Conservation (phyloP, 2,113 vertebrate genomes). For the Hemicordylus capensis region DNA sequence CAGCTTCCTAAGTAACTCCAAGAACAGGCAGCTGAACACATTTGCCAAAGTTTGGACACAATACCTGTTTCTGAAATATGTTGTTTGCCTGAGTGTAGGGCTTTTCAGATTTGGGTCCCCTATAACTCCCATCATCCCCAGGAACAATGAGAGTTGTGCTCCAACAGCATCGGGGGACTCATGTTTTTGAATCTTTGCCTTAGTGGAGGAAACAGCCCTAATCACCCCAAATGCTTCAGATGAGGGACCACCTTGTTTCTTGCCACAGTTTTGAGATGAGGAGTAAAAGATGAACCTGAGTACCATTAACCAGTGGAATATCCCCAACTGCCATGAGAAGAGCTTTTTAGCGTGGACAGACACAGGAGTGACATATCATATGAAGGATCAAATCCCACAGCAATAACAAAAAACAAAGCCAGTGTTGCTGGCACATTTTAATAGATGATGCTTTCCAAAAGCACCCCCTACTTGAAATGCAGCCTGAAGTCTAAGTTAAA, state of each 20-base stretch:
- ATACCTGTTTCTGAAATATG: neutral
- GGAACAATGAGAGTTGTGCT: too few relatives aligned
- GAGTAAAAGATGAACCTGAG: conserved; percentile 72
- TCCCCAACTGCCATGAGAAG: conserved; percentile 38
- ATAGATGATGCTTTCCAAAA: conserved; percentile 83
- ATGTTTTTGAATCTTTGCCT: conserved; percentile 41
- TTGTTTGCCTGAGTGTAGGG: conserved; percentile 6
- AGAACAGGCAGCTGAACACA: neutral
- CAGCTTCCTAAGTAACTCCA: too few relatives aligned
- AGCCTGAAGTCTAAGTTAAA: conserved; percentile 85
- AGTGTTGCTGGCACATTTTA: conserved; percentile 84
- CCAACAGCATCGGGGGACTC: too few relatives aligned
- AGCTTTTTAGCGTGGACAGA: conserved; percentile 56
- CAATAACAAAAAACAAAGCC: conserved; percentile 77
- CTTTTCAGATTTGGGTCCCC: too few relatives aligned
- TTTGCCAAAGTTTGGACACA: neutral
- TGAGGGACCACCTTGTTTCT: conserved; percentile 71
- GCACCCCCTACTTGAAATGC: conserved; percentile 73
- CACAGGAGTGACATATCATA: conserved; percentile 67
- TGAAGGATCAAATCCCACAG: conserved; percentile 68
- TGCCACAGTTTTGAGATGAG: conserved; percentile 57
- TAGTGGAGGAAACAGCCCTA: conserved; percentile 65
- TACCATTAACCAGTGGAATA: conserved; percentile 73
- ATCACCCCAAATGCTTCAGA: conserved; percentile 69
- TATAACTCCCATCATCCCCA: too few relatives aligned